Percentiles rank a stretch among this genome's conserved stretches.
Evolutionary conservation across 2,888 invertebrate genomes (phyloP).

Genomic region (Heliconius hortense): DNA sequence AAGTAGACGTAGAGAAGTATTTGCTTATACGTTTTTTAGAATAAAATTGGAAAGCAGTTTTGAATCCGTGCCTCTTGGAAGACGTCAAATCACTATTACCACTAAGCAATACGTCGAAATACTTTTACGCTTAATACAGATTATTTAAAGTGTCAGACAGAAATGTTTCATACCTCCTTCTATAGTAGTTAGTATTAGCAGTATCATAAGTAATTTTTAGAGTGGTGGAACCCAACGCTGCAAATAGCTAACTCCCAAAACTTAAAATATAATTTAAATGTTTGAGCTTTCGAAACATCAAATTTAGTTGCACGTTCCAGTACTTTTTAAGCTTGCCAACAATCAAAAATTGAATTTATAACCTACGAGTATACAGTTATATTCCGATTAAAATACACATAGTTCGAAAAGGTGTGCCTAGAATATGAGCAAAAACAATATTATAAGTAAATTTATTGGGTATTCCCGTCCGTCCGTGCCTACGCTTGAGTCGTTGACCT

Average conservation of each 20-base stretch:
- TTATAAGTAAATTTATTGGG: conserved; percentile 7
- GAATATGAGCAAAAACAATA: neutral
- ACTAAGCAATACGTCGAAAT: neutral
- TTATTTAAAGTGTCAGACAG: too few relatives aligned
- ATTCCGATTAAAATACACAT: neutral
- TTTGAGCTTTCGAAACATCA: too few relatives aligned
- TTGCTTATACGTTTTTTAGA: neutral
- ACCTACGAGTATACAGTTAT: too few relatives aligned
- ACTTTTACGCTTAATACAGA: neutral
- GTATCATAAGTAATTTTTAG: neutral
- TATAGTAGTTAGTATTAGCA: neutral
- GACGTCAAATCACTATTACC: neutral
- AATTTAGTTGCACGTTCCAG: too few relatives aligned
- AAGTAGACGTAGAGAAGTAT: too few relatives aligned
- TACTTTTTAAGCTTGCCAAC: too few relatives aligned
- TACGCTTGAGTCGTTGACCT: conserved; percentile 11
- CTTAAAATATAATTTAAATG: neutral
- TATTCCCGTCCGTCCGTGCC: conserved; percentile 3
- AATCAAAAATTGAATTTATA: too few relatives aligned
- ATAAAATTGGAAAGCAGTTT: neutral
- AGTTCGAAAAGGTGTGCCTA: neutral
- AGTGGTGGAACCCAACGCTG: neutral
- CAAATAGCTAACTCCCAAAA: neutral
- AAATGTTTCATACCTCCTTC: neutral
- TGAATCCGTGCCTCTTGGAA: neutral